A percentile compares a stretch with the other conserved stretches of the same genome.
Evolutionary conservation across 2,888 invertebrate species (phyloP).

Genomic region (Hipparchia semele): DNA sequence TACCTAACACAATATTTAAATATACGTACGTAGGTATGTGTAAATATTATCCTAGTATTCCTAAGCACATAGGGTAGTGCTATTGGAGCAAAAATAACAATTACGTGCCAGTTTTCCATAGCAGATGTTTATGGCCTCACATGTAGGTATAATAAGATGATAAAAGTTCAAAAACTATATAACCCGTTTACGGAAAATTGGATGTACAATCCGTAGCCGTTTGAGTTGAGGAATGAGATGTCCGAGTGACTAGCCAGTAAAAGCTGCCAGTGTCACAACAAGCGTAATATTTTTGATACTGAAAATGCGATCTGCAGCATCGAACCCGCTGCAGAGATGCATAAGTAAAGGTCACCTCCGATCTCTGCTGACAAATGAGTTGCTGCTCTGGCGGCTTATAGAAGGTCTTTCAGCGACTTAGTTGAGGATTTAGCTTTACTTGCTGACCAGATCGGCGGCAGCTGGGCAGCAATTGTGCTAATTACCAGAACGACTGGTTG

Average conservation of each 20-base stretch:
- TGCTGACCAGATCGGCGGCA: too few relatives aligned
- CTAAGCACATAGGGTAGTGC: neutral
- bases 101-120: constrained; percentile 1
- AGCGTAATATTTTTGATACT: neutral
- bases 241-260: neutral
- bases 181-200: too few relatives aligned
- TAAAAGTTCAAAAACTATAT: too few relatives aligned
- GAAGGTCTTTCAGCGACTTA: too few relatives aligned
- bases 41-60: neutral
- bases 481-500: too few relatives aligned
- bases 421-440: too few relatives aligned
- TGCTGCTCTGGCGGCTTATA: neutral
- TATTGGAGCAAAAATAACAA: constrained; percentile 16
- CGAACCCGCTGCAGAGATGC: neutral
- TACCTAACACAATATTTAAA: constrained; percentile 45
- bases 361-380: neutral
- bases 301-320: neutral
- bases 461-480: too few relatives aligned
- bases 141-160: neutral
- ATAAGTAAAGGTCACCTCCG: too few relatives aligned
- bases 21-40: neutral
- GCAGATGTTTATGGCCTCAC: constrained; percentile 4
- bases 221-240: too few relatives aligned
- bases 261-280: neutral
- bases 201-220: too few relatives aligned